Evolutionary conservation across 2,113 vertebrate genomes (phyloP).

Genomic region (Suricata suricatta): DNA sequence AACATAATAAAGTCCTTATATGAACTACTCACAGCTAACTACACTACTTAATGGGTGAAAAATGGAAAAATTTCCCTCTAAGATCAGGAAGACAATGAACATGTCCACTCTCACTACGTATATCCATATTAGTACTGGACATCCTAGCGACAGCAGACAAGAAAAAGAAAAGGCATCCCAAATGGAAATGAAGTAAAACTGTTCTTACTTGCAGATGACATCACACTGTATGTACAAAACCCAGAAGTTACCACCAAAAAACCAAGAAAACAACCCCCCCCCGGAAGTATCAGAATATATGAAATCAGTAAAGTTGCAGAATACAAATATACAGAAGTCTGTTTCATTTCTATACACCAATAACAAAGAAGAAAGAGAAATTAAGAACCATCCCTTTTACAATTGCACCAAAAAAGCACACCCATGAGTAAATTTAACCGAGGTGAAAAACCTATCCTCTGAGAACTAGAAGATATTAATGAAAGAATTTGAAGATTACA

Average conservation of each 20-base stretch:
- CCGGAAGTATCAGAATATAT: background rate
- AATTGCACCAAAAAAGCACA: background rate
- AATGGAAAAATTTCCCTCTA: background rate
- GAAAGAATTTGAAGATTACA: background rate
- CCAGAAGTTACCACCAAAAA: background rate
- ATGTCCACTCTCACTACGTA: background rate
- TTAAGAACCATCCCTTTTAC: background rate
- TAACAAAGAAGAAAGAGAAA: background rate
- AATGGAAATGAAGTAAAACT: background rate
- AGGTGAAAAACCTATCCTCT: background rate
- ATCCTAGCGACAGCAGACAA: background rate
- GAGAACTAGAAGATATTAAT: background rate
- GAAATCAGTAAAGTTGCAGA: background rate
- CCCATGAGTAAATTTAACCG: background rate
- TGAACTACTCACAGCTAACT: background rate
- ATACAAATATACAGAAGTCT: background rate
- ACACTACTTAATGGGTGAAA: background rate
- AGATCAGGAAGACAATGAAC: background rate
- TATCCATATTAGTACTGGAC: background rate
- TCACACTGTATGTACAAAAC: background rate
- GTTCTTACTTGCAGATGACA: background rate
- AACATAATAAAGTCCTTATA: background rate
- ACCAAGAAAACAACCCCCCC: background rate
- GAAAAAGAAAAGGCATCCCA: background rate
- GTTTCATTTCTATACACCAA: background rate